Conservation (phyloP, 2,797 vertebrate genomes). For the Pangasius larnaudii region DNA sequence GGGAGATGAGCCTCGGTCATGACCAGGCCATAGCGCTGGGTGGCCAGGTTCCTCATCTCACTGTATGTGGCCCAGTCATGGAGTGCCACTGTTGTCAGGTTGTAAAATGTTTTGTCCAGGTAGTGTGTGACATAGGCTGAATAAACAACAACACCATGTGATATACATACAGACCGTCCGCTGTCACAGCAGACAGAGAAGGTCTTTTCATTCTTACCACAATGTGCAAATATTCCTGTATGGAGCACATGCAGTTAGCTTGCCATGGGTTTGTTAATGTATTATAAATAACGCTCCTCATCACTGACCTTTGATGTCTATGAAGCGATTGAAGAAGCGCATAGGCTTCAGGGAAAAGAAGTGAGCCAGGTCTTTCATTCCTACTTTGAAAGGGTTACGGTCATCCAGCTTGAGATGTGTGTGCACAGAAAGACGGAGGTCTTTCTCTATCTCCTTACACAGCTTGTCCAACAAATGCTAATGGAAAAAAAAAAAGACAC, state of each 20-base stretch:
- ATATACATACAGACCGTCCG: not conserved
- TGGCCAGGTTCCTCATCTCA: slow-evolving; percentile 98
- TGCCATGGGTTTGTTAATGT: not conserved
- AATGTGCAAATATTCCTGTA: not conserved
- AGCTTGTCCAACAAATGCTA: slow-evolving; percentile 95
- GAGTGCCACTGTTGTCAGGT: slow-evolving; percentile 95
- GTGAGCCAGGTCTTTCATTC: slow-evolving; percentile 95
- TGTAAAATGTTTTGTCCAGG: slow-evolving; percentile 98
- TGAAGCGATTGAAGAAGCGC: slow-evolving; percentile 96
- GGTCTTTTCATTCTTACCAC: not conserved
- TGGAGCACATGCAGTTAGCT: not conserved
- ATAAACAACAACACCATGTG: slow-evolving; percentile 3
- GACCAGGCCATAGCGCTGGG: slow-evolving; percentile 90
- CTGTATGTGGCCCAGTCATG: slow-evolving; percentile 99
- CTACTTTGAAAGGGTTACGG: slow-evolving; percentile 96
- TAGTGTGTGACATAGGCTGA: slow-evolving; percentile 95
- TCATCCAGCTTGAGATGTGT: slow-evolving; percentile 96
- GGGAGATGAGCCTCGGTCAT: slow-evolving; percentile 98
- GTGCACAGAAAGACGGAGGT: slow-evolving; percentile 95
- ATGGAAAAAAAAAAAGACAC: not conserved
- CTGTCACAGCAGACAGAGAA: not conserved
- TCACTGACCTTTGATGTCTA: slow-evolving; percentile 93
- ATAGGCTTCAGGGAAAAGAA: slow-evolving; percentile 96
- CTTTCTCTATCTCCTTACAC: slow-evolving; percentile 98
- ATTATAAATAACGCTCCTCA: not conserved